Conservation (phyloP, 2,888 invertebrate species). For the Phoenoteleia sp. region DNA sequence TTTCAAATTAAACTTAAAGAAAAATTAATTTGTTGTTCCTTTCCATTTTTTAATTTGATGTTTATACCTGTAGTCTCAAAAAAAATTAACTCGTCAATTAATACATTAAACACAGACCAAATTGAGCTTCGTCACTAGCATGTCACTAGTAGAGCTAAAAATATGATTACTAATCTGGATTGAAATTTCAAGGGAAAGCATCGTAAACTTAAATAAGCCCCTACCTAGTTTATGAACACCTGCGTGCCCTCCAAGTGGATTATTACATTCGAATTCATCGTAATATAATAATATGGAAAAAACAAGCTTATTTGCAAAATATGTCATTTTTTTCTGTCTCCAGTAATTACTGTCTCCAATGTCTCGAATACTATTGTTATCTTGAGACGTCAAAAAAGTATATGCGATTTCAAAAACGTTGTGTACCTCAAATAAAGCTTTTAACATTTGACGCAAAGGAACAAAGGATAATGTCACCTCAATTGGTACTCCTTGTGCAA, state of each 20-base stretch:
- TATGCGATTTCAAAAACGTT: too few relatives aligned
- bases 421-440: too few relatives aligned
- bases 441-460: too few relatives aligned
- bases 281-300: not conserved
- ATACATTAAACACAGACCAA: not conserved
- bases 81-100: conserved; percentile 44
- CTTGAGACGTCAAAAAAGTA: too few relatives aligned
- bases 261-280: conserved; percentile 1
- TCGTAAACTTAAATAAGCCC: not conserved
- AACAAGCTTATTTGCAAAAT: not conserved
- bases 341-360: not conserved
- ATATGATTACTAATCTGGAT: not conserved
- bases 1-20: conserved; percentile 31
- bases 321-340: not conserved
- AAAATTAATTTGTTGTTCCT: conserved; percentile 46
- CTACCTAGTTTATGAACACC: not conserved
- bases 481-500: not conserved
- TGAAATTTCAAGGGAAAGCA: not conserved
- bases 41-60: conserved; percentile 16
- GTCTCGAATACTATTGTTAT: too few relatives aligned
- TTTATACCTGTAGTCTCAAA: conserved; percentile 53
- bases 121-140: not conserved
- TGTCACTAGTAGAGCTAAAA: conserved; percentile 3
- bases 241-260: not conserved
- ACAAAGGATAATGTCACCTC: too few relatives aligned